These are phyloP conservation scores for Chorisops tibialis DNA, from an alignment of 2,888 invertebrate species.

Conservation along the genomic window DNA sequence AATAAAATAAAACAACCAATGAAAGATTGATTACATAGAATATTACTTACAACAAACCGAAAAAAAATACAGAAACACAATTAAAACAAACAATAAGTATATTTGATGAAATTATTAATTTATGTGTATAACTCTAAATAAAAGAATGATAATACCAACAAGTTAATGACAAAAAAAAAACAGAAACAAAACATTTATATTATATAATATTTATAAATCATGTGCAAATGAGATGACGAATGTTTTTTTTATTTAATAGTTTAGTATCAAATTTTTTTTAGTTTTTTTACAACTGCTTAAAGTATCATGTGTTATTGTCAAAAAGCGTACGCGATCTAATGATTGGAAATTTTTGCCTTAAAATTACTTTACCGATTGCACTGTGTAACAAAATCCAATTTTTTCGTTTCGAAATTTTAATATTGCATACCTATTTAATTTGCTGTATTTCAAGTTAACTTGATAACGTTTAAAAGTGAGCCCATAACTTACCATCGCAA, in stretches of 20 bases:
- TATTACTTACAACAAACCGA: neutral
- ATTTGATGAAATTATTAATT: neutral
- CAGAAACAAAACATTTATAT: neutral
- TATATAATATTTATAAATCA: neutral
- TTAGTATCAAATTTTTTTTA: neutral
- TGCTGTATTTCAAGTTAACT: no score
- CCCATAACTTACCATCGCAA: no score
- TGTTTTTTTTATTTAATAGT: neutral
- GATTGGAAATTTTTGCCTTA: no score
- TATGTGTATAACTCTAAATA: neutral
- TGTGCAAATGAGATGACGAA: neutral
- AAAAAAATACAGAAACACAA: constrained; percentile 12
- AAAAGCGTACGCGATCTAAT: no score
- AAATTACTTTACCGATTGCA: no score
- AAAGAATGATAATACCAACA: neutral
- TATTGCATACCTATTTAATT: no score
- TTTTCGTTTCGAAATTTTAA: no score
- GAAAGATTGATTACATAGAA: neutral
- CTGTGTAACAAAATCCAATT: no score
- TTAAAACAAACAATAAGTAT: neutral
- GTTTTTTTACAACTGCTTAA: neutral
- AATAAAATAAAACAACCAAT: neutral
- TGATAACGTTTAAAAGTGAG: no score
- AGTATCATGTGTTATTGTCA: neutral
- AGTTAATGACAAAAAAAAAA: neutral